Percentiles rank a stretch among this genome's conserved stretches.
These are phyloP conservation scores for Burhinus oedicnemus DNA, from an alignment of 2,113 vertebrate genomes.

Conservation along the genomic window DNA sequence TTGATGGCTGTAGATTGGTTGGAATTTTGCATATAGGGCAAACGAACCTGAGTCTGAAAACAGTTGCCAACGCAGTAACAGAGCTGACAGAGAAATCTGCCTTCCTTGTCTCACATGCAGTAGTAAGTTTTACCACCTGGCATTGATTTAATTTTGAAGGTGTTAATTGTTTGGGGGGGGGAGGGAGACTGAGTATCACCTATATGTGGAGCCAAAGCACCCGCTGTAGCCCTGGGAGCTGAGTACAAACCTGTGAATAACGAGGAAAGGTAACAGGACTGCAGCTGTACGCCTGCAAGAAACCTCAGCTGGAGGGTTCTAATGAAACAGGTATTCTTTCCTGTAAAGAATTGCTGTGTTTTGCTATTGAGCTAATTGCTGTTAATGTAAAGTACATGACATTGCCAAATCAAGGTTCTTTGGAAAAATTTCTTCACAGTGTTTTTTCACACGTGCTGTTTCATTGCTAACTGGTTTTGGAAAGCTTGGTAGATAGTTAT, in stretches of 20 bases:
- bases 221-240: background rate
- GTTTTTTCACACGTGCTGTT: background rate
- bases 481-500: background rate
- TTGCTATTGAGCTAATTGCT: slow-evolving; percentile 18
- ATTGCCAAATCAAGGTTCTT: background rate
- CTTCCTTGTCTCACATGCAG: fast-evolving
- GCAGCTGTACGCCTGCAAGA: background rate
- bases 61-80: background rate
- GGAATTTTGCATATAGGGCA: background rate
- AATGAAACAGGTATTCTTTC: slow-evolving; percentile 21
- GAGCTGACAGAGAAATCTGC: background rate
- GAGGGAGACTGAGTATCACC: background rate
- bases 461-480: background rate
- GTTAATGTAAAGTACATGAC: background rate
- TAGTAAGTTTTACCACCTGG: background rate
- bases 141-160: background rate
- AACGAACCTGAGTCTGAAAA: fast-evolving
- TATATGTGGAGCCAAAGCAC: background rate
- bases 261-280: background rate
- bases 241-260: background rate
- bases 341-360: background rate
- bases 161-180: background rate
- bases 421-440: background rate
- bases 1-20: background rate
- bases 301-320: background rate